Base-by-base conservation (phyloP, 2,888 invertebrate genomes). In the Orthonevra nobilis region DNA sequence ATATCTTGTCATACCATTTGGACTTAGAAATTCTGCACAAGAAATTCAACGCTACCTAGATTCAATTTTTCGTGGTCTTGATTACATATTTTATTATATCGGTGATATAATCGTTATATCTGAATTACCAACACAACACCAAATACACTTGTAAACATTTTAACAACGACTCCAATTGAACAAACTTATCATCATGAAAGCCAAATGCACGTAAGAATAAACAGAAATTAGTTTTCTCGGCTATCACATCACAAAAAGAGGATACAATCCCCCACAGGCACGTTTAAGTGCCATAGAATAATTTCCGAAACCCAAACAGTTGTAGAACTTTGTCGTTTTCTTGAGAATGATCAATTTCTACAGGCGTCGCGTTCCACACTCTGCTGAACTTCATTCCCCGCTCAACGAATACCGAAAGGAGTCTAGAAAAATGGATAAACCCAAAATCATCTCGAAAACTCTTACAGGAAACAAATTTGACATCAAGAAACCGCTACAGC, bases 271-370 rank as follows among this genome's bases (percentile, higher is more conserved):
- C 1, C 40, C 40, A n/a, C 20, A 40, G 6, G 40, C n/a, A 9
- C 40, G 40, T n/a, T n/a, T 20, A 3, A 0, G 3, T 3, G 36
- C 36, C 4, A 36, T 36, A 9, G 7, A 5, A 12, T 5, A 34
- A 4, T 36, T 36, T n/a, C 7, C 19, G n/a, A 40, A 40, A 20
- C 40, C 20, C 6, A 20, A 40, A 40, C 40, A 3, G 19, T 20
- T 3, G n/a, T 9, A 10, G 40, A 20, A 3, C 40, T 40, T 20
- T 20, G 20, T 9, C 40, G 40, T 20, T 40, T 40, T 20, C n/a
- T 17, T 40, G 20, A 20, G 40, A n/a, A 40, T 42, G 23, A 10
- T 23, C 19, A 42, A 42, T 12, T 42, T 23, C 5, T 42, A 42
- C 23, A 20, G 42, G 14, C 34, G 34, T 12, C 23, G 42, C 38